Evolutionary conservation across 2,113 vertebrate species (phyloP).

Genomic region (Euleptes europaea): DNA sequence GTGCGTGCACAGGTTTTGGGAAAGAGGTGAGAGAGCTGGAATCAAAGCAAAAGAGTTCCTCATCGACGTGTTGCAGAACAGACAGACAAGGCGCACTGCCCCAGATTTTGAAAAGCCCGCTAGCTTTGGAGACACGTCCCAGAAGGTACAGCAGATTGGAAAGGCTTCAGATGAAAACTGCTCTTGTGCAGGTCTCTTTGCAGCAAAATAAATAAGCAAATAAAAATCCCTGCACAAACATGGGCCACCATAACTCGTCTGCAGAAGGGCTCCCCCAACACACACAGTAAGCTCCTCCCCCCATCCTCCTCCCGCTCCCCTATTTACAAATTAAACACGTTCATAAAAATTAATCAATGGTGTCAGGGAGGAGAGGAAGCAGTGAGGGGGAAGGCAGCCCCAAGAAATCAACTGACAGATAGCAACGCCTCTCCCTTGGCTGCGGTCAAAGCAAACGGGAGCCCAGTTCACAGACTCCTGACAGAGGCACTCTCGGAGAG

Average conservation of each 20-base stretch:
- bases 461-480: too few relatives aligned
- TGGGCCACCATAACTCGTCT: neutral
- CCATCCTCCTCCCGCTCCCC: neutral
- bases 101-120: neutral
- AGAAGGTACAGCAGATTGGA: neutral
- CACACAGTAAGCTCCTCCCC: neutral
- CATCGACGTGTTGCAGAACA: neutral
- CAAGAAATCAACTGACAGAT: too few relatives aligned
- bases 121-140: neutral
- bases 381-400: neutral
- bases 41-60: neutral
- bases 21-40: neutral
- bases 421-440: neutral
- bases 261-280: fast-evolving
- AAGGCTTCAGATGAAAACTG: neutral
- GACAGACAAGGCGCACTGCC: neutral
- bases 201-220: neutral
- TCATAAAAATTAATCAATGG: neutral
- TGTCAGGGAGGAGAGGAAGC: neutral
- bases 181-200: neutral
- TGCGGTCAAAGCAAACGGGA: too few relatives aligned
- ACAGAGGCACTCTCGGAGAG: too few relatives aligned
- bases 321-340: neutral
- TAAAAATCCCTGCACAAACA: neutral
- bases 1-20: neutral